These are phyloP conservation scores for Artibeus lituratus DNA, from an alignment of 2,797 vertebrate genomes.

Conservation along the genomic window DNA sequence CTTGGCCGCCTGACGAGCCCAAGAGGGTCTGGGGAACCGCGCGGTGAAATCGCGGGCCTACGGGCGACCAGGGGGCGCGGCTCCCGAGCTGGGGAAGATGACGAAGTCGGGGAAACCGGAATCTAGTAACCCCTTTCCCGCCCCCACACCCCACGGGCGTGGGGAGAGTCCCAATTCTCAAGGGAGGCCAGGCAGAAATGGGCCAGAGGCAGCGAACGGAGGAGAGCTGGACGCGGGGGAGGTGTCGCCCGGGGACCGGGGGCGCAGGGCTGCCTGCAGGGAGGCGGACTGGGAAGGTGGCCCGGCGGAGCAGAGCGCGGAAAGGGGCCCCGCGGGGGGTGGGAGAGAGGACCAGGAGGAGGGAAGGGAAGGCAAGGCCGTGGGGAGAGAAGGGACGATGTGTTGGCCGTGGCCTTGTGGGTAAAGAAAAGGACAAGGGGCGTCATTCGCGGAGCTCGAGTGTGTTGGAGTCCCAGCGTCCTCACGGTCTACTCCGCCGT, in stretches of 20 bases:
- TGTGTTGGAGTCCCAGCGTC: background rate
- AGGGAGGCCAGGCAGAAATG: background rate
- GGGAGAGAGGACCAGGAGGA: background rate
- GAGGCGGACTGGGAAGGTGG: background rate
- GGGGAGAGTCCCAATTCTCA: background rate
- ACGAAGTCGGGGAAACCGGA: background rate
- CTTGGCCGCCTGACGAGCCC: background rate
- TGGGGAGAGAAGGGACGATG: background rate
- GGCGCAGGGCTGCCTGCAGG: background rate
- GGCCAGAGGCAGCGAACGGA: background rate
- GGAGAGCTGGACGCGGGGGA: background rate
- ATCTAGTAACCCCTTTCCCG: background rate
- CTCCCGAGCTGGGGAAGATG: background rate
- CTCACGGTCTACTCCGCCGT: background rate
- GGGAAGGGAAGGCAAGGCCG: background rate
- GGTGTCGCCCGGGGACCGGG: background rate
- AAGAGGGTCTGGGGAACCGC: background rate
- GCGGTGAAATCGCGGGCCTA: conserved; percentile 7
- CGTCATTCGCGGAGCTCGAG: background rate
- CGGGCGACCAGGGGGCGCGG: conserved; percentile 49
- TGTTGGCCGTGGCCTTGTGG: background rate
- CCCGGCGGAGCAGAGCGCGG: background rate
- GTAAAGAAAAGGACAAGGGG: background rate
- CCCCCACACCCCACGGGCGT: background rate
- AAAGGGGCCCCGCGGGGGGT: background rate